Base-by-base conservation (phyloP, 2,888 invertebrate species). In the Macrostomum cliftonense region DNA sequence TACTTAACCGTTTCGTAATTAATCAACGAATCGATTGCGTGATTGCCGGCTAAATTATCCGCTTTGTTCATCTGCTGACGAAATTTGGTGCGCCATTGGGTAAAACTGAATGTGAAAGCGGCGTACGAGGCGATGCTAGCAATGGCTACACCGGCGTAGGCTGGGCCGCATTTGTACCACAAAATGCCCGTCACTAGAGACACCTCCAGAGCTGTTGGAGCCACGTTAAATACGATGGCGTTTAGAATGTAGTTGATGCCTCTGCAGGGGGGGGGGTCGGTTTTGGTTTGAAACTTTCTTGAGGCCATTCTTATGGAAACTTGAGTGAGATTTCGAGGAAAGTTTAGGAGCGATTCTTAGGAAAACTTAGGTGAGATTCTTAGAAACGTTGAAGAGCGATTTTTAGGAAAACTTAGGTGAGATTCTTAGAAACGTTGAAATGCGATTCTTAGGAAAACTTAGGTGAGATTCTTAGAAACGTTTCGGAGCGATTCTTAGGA, bases 1-100 rank as follows among this genome's bases (percentile, higher is more conserved):
- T 95, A 97, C 83, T 97, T 97, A 1, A 99, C 97, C 56, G 97
- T 97, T 73, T 99, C 97, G 67, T 88, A 99, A 74, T 97, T 97
- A 59, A 99, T 89, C 39, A 99, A 77, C 0, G 95, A 95, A 74
- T 97, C 97, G 49, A 97, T 78, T 1, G 95, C 95, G 71, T 87
- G 86, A 70, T 89, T 91, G 14, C 95, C 89, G 0, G 97, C 93
- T 64, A 93, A 88, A 70, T 89, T 91, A 74, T 99, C 97, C 0
- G 95, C 93, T 68, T 79, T 78, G 74, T 99, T 99, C 97, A 97
- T 99, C 68, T 80, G 78, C 40, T 91, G 79, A 14, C 97, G 78
- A 71, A 88, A 95, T 71, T 83, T 80, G 0, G 95, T 97, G 59
- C 73, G 77, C 93, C 93, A 95, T 62, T 86, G 83, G 0, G 97